These are phyloP conservation scores for Sebastes oblongus DNA, from an alignment of 2,797 vertebrate genomes.

Conservation along the genomic window DNA sequence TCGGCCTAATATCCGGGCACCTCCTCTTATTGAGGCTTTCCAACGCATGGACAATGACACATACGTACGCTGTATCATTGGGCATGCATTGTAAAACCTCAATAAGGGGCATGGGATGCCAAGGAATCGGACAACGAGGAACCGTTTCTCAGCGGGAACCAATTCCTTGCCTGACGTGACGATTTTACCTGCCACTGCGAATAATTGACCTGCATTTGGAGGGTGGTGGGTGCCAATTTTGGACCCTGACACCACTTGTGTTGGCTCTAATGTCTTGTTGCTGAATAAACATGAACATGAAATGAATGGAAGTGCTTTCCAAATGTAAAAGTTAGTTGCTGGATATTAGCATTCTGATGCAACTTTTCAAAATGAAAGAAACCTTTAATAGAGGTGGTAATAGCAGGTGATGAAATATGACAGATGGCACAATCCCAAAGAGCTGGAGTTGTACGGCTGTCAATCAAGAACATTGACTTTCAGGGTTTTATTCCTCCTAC, in stretches of 20 bases:
- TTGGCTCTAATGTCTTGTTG: not conserved
- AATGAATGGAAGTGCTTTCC: not conserved
- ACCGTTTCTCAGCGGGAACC: not conserved
- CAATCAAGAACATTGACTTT: slow-evolving; percentile 1
- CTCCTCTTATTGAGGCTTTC: too few species aligned
- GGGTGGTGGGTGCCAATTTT: too few species aligned
- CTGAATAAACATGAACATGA: not conserved
- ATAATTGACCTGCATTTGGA: too few species aligned
- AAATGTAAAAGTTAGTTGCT: not conserved
- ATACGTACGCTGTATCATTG: too few species aligned
- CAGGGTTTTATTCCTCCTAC: slow-evolving; percentile 20
- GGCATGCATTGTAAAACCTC: too few species aligned
- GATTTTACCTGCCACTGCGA: too few species aligned
- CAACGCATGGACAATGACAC: too few species aligned
- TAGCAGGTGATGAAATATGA: slow-evolving; percentile 16
- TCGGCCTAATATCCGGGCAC: too few species aligned
- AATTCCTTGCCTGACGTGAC: not conserved
- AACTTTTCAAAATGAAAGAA: slow-evolving; percentile 10
- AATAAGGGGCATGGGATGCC: not conserved
- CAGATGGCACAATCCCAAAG: not conserved
- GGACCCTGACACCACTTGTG: not conserved
- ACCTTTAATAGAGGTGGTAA: not conserved
- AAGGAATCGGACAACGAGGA: not conserved
- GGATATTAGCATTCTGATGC: slow-evolving; percentile 14
- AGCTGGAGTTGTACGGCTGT: not conserved